phyloP scores from a whole-genome alignment of 2,888 invertebrate genomes.

The Ennomos fuscantarius region DNA sequence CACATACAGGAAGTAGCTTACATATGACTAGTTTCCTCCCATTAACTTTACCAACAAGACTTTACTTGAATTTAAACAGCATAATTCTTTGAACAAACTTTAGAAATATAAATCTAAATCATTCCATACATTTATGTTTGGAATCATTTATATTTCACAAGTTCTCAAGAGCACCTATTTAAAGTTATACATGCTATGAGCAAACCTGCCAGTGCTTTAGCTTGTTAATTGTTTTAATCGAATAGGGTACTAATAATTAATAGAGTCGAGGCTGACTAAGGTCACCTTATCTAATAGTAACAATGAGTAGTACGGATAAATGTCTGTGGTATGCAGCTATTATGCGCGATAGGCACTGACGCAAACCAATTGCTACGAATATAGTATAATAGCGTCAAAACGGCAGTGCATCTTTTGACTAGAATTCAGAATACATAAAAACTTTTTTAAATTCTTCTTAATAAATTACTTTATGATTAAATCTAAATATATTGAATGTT shows the following conservation, averaged over 20 bases:
- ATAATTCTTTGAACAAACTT: constrained; percentile 24
- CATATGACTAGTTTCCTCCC: constrained; percentile 24
- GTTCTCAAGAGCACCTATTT: background rate
- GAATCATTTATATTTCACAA: no score
- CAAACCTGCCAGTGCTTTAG: background rate
- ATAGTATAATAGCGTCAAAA: constrained; percentile 20
- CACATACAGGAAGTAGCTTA: constrained; percentile 24
- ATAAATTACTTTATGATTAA: no score
- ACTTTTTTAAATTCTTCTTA: background rate
- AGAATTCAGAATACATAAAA: background rate
- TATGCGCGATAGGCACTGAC: constrained; percentile 32
- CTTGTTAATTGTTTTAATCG: constrained; percentile 9
- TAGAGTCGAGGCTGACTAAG: constrained; percentile 52
- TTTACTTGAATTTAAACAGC: constrained; percentile 35
- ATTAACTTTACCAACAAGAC: constrained; percentile 36
- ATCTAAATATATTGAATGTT: no score
- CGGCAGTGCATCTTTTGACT: background rate
- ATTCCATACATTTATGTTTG: background rate
- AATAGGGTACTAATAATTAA: constrained; percentile 35
- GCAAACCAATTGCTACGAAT: constrained; percentile 27
- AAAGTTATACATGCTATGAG: background rate
- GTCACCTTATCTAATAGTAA: constrained; percentile 57
- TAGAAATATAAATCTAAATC: constrained; percentile 3
- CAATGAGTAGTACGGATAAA: constrained; percentile 50
- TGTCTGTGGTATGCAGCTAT: constrained; percentile 31